Conservation (phyloP, 2,113 vertebrate genomes). For the Syrmaticus mikado region DNA sequence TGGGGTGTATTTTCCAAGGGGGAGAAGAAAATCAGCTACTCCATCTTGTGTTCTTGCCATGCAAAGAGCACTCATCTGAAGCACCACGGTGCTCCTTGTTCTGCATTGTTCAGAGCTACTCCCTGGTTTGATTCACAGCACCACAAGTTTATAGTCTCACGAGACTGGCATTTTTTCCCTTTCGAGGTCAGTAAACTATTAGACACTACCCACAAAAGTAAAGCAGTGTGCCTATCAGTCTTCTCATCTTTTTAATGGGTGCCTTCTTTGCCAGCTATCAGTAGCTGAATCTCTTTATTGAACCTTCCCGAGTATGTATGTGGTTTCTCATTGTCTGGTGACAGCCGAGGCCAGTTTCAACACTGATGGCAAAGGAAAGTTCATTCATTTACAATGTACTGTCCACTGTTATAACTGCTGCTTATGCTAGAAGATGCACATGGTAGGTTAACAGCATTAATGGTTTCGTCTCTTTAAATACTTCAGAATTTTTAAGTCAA, state of each 20-base stretch:
- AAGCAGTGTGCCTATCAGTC: not conserved
- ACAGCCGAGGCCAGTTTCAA: not conserved
- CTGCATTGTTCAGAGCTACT: not conserved
- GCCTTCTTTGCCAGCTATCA: not conserved
- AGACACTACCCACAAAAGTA: not conserved
- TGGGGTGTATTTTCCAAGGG: constrained; percentile 24
- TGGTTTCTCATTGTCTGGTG: not conserved
- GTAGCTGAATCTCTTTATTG: constrained; percentile 12
- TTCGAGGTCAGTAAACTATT: constrained; percentile 45
- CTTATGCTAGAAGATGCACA: not conserved
- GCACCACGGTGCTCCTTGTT: not conserved
- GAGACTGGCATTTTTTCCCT: constrained; percentile 1
- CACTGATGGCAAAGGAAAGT: not conserved
- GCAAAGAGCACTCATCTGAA: not conserved
- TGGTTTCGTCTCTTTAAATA: not conserved
- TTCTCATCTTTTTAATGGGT: constrained; percentile 3
- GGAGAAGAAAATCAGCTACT: constrained; percentile 28
- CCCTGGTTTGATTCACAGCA: constrained; percentile 26
- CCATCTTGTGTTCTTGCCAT: not conserved
- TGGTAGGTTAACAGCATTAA: not conserved
- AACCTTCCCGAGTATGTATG: not conserved
- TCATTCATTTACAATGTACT: not conserved
- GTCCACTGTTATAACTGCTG: not conserved
- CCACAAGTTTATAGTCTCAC: constrained; percentile 14
- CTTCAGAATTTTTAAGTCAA: not conserved